Percentiles rank a stretch among this genome's conserved stretches.
Evolutionary conservation across 2,888 invertebrate species (phyloP).

Genomic region (Eristalis tenax): DNA sequence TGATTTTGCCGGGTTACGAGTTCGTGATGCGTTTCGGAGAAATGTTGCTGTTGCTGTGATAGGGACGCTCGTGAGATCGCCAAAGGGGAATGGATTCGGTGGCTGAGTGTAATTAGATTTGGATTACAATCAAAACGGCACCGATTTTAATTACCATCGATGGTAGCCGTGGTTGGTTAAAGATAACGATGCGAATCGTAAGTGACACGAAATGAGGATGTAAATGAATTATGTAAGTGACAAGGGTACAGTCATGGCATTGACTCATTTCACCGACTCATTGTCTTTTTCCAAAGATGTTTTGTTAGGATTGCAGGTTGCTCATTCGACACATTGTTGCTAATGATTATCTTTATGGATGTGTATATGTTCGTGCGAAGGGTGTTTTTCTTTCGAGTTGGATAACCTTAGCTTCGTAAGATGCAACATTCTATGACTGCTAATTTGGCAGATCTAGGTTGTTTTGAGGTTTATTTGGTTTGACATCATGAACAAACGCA

Average conservation of each 20-base stretch:
- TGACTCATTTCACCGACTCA: background rate
- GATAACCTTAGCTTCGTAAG: too few species aligned
- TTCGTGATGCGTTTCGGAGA: slow-evolving; percentile 53
- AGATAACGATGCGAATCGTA: background rate
- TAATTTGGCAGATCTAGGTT: too few species aligned
- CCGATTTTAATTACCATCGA: slow-evolving; percentile 14
- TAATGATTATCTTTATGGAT: too few species aligned
- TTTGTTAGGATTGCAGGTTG: background rate
- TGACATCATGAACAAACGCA: too few species aligned
- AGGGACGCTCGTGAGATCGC: background rate
- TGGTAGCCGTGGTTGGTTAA: background rate
- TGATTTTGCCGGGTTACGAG: background rate
- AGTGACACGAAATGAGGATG: slow-evolving; percentile 9
- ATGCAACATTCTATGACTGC: too few species aligned
- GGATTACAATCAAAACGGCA: slow-evolving; percentile 7
- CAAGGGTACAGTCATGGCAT: background rate
- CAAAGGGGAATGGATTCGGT: background rate
- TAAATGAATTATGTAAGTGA: background rate
- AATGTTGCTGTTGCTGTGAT: background rate
- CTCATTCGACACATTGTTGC: too few species aligned
- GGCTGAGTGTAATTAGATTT: slow-evolving; percentile 15
- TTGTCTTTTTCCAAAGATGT: background rate
- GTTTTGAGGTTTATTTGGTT: too few species aligned
- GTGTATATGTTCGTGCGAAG: too few species aligned
- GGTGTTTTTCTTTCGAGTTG: too few species aligned